These are phyloP conservation scores for Anabacerthia variegaticeps DNA, from an alignment of 2,797 vertebrate species.

Conservation along the genomic window DNA sequence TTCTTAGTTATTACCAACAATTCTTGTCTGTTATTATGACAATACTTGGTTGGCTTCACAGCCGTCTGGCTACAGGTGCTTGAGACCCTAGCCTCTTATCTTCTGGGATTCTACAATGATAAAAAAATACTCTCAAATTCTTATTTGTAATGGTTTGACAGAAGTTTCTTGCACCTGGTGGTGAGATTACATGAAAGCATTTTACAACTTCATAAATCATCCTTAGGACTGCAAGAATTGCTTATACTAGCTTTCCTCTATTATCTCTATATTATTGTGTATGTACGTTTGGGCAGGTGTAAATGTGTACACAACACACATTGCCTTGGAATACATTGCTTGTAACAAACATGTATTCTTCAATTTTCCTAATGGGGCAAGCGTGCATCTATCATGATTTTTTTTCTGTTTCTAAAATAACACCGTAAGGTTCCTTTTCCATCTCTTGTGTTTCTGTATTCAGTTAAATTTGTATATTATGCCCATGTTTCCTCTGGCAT, in stretches of 20 bases:
- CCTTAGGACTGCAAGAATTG: neutral
- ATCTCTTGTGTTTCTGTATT: constrained; percentile 37
- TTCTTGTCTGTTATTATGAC: neutral
- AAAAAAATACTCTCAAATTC: neutral
- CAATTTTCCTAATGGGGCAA: neutral
- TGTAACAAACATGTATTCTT: neutral
- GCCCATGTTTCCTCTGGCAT: constrained; percentile 2
- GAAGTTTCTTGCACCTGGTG: neutral
- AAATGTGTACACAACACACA: neutral
- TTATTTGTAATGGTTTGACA: neutral
- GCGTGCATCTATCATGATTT: neutral
- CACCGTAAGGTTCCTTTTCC: neutral
- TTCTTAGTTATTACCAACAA: neutral
- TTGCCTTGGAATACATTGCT: neutral
- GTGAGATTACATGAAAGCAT: neutral
- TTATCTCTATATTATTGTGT: neutral
- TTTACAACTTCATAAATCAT: neutral
- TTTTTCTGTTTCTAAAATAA: neutral
- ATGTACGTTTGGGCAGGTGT: neutral
- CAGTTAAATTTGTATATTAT: constrained; percentile 25
- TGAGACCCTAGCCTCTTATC: neutral
- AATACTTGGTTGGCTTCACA: neutral
- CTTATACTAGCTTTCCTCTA: neutral
- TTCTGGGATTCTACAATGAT: neutral
- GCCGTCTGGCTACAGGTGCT: neutral